These are phyloP conservation scores for Pammene fasciana DNA, from an alignment of 2,888 invertebrate species.

Conservation along the genomic window DNA sequence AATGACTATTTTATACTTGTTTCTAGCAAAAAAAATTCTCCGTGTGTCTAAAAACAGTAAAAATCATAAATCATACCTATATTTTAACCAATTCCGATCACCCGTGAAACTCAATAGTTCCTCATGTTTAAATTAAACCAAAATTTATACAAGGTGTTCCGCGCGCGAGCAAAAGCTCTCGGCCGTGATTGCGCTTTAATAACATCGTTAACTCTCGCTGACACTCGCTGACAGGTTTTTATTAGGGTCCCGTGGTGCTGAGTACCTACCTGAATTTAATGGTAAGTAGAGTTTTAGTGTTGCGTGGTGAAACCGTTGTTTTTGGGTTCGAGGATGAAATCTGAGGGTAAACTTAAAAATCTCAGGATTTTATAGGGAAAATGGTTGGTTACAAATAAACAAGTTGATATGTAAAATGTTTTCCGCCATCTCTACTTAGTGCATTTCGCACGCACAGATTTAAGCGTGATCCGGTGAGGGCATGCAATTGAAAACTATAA, in stretches of 20 bases:
- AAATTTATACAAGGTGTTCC: slow-evolving; percentile 6
- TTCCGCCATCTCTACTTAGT: too few species aligned
- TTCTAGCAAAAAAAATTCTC: too few species aligned
- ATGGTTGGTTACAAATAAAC: too few species aligned
- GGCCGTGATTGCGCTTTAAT: slow-evolving; percentile 20
- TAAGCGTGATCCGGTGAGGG: too few species aligned
- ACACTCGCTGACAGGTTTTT: slow-evolving; percentile 15
- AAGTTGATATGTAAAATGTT: too few species aligned
- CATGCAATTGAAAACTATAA: too few species aligned
- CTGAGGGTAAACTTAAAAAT: too few species aligned
- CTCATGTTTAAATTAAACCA: slow-evolving; percentile 4
- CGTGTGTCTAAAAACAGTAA: too few species aligned
- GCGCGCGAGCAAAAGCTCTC: background rate
- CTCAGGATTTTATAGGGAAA: too few species aligned
- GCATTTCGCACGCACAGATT: too few species aligned
- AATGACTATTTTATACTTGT: too few species aligned
- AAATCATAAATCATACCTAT: too few species aligned
- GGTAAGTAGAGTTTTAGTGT: background rate
- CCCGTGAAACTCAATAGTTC: background rate
- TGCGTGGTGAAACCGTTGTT: background rate
- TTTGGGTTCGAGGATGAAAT: background rate
- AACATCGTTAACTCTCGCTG: slow-evolving; percentile 24
- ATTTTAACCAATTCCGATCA: background rate
- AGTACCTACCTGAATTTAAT: background rate
- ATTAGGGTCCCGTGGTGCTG: background rate